phyloP scores from a whole-genome alignment of 2,888 invertebrate genomes.

The Endomychus coccineus region DNA sequence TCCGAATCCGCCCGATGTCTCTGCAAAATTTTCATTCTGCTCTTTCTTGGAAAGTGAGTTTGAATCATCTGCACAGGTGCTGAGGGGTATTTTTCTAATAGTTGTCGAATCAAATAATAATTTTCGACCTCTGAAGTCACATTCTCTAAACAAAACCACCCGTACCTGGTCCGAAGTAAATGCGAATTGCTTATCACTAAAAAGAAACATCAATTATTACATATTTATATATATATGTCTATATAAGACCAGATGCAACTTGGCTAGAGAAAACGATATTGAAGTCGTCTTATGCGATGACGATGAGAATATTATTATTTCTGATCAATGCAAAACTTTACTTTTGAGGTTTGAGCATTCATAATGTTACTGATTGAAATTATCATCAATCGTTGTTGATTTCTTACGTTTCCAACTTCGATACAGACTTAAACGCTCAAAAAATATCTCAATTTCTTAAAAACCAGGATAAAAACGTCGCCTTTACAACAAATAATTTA shows the following conservation, averaged over 20 bases:
- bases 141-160: conserved; percentile 77
- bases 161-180: conserved; percentile 69
- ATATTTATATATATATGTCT: no score
- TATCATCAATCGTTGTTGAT: no score
- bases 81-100: conserved; percentile 52
- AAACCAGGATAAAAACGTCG: no score
- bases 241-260: conserved; percentile 5
- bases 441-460: no score
- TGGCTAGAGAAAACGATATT: neutral
- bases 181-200: conserved; percentile 50
- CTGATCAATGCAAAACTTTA: no score
- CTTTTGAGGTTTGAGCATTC: no score
- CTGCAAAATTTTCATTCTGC: conserved; percentile 44
- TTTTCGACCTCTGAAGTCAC: conserved; percentile 73
- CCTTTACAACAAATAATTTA: no score
- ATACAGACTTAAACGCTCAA: no score
- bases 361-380: no score
- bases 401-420: no score
- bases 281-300: no score
- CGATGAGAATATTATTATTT: no score
- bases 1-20: conserved; percentile 57
- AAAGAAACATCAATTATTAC: conserved; percentile 24
- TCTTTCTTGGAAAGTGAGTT: conserved; percentile 16
- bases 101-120: conserved; percentile 77
- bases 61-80: conserved; percentile 15